Conservation (phyloP, 1,140 invertebrate genomes). For the Saccostrea glomerata region DNA sequence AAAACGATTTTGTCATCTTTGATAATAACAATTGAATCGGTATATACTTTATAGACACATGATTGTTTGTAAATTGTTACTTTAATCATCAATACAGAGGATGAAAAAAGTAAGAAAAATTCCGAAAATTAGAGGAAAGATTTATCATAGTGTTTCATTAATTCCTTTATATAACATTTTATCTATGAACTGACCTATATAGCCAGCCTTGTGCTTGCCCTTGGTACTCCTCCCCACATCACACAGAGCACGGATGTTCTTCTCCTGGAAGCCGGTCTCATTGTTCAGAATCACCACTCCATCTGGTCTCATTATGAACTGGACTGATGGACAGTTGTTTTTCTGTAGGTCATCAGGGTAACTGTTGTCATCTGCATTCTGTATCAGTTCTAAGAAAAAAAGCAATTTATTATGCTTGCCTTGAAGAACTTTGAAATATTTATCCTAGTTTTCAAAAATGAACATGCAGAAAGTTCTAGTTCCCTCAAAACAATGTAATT, state of each 20-base stretch:
- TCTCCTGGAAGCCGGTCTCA: conserved; percentile 76
- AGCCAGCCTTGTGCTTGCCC: conserved; percentile 77
- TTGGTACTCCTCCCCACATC: conserved; percentile 79
- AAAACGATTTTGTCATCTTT: no score
- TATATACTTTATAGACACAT: no score
- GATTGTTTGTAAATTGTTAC: no score
- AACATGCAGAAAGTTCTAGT: not conserved
- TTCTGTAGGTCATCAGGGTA: conserved; percentile 66
- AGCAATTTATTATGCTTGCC: no score
- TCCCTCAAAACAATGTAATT: no score
- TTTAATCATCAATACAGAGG: no score
- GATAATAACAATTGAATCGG: no score
- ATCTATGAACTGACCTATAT: conserved; percentile 73
- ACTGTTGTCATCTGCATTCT: conserved; percentile 79
- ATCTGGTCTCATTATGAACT: conserved; percentile 72
- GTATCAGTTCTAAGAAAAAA: conserved; percentile 61
- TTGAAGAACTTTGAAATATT: not conserved
- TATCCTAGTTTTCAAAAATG: not conserved
- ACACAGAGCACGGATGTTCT: conserved; percentile 77
- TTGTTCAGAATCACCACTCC: conserved; percentile 76
- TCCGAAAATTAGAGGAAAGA: no score
- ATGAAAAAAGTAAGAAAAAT: no score
- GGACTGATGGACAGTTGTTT: conserved; percentile 67
- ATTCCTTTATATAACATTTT: no score
- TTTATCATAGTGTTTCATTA: no score